Evolutionary conservation across 2,888 invertebrate genomes (phyloP).

Genomic region (Petrolisthes manimaculis): DNA sequence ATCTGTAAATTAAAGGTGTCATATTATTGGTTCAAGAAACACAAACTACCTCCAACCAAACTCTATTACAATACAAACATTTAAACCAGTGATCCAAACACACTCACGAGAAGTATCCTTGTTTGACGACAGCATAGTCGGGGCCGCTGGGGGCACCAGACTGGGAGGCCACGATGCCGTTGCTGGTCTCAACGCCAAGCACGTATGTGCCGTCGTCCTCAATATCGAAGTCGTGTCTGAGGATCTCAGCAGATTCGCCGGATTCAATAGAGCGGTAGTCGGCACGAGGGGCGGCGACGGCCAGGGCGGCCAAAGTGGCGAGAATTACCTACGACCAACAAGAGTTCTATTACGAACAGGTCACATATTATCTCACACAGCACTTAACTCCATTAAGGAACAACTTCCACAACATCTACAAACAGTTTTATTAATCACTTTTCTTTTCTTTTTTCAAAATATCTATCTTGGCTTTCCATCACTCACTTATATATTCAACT

Average conservation of each 20-base stretch:
- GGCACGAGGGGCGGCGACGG: slow-evolving; percentile 42
- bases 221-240: slow-evolving; percentile 24
- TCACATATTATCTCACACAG: no score
- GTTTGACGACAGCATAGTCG: not conserved
- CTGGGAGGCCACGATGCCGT: slow-evolving; percentile 27
- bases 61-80: not conserved
- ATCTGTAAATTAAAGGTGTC: slow-evolving; percentile 17
- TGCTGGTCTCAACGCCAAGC: slow-evolving; percentile 30
- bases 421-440: no score
- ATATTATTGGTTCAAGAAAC: no score
- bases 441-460: no score
- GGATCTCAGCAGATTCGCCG: slow-evolving; percentile 37
- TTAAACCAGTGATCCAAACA: not conserved
- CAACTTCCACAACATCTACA: no score
- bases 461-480: no score
- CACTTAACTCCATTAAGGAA: no score
- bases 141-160: slow-evolving; percentile 19
- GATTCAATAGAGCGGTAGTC: not conserved
- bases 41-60: no score
- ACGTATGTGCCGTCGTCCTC: slow-evolving; percentile 32
- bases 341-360: no score
- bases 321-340: slow-evolving; percentile 30
- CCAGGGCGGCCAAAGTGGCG: slow-evolving; percentile 39
- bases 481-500: no score
- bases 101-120: slow-evolving; percentile 20